Conservation (phyloP, 2,797 vertebrate genomes). For the Arnoldichthys spilopterus region DNA sequence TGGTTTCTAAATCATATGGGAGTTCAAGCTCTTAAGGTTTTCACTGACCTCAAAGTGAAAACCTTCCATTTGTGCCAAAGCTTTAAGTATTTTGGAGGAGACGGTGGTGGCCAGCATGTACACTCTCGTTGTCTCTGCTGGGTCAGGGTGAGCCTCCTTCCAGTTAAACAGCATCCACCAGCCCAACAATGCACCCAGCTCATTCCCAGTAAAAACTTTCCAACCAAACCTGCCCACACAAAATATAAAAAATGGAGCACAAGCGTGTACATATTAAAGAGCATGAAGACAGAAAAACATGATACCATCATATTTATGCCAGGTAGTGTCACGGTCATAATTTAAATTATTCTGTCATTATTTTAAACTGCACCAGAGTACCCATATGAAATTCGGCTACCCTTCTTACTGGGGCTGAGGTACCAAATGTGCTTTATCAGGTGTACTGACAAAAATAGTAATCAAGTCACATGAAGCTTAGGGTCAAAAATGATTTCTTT, state of each 20-base stretch:
- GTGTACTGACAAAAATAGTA: no score
- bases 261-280: neutral
- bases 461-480: no score
- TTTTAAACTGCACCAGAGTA: no score
- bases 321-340: no score
- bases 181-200: constrained; percentile 90
- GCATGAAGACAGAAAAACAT: neutral
- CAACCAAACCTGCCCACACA: constrained; percentile 76
- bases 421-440: no score
- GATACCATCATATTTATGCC: no score
- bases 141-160: constrained; percentile 76
- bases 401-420: no score
- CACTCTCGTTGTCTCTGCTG: constrained; percentile 72
- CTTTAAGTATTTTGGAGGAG: constrained; percentile 91
- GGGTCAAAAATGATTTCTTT: no score
- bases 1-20: neutral
- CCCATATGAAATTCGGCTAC: no score
- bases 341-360: no score
- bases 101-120: constrained; percentile 95
- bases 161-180: constrained; percentile 97
- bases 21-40: neutral
- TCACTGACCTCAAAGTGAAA: constrained; percentile 89
- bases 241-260: neutral
- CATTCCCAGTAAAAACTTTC: constrained; percentile 95
- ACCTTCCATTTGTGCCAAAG: constrained; percentile 87